These are phyloP conservation scores for Plecturocebus donacophilus DNA, from an alignment of 2,113 vertebrate species.

Conservation along the genomic window DNA sequence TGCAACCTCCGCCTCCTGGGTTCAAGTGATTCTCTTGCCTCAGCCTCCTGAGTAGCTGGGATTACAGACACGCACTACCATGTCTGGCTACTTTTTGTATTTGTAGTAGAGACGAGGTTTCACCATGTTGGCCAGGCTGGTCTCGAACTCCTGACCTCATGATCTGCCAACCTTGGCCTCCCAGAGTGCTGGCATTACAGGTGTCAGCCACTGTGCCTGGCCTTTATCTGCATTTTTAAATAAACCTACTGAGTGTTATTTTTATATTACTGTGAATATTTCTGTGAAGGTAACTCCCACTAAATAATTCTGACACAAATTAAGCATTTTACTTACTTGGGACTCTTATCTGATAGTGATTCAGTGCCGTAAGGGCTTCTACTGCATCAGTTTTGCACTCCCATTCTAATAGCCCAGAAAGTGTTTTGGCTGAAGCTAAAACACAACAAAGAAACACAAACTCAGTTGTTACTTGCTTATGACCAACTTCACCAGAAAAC, in stretches of 20 bases:
- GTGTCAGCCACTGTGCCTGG: too few species aligned
- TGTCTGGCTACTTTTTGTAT: too few species aligned
- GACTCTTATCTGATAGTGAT: constrained; percentile 98
- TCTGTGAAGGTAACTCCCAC: neutral
- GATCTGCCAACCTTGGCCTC: too few species aligned
- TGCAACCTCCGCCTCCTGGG: too few species aligned
- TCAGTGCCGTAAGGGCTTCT: constrained; percentile 96
- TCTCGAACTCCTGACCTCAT: too few species aligned
- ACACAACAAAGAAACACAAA: constrained; percentile 55
- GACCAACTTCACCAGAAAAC: constrained; percentile 31
- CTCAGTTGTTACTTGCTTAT: neutral
- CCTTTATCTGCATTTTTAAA: neutral
- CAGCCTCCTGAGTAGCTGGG: too few species aligned
- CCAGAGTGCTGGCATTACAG: too few species aligned
- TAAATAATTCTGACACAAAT: neutral
- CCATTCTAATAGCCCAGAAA: constrained; percentile 96
- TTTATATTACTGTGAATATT: neutral
- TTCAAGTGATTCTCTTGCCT: too few species aligned
- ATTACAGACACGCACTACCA: too few species aligned
- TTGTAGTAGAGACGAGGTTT: too few species aligned
- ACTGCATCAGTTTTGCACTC: constrained; percentile 97
- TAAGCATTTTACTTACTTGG: constrained; percentile 90
- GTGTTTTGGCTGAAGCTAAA: constrained; percentile 95
- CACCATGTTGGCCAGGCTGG: too few species aligned
- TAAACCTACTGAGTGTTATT: neutral